Conservation (phyloP, 64 coral and sea anemone species). For the Stylophora pistillata region DNA sequence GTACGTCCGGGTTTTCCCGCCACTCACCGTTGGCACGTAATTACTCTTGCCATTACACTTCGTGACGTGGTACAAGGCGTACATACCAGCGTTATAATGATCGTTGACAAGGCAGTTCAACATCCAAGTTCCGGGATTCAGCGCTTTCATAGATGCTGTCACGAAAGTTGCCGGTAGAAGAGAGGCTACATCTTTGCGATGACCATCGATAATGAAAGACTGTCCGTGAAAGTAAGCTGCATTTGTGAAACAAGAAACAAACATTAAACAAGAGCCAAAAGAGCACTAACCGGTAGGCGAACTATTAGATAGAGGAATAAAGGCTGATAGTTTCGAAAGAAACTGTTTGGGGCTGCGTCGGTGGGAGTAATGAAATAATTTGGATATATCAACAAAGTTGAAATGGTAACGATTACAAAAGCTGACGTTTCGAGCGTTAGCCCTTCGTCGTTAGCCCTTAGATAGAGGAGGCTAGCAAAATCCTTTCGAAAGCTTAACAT, state of each 20-base stretch:
- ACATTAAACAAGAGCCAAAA: background rate
- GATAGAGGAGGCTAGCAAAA: too few species aligned
- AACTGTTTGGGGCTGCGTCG: too few species aligned
- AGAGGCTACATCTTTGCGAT: conserved; percentile 82
- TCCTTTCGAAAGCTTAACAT: too few species aligned
- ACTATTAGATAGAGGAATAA: too few species aligned
- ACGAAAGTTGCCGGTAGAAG: conserved; percentile 84
- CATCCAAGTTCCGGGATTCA: conserved; percentile 86
- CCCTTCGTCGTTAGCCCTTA: too few species aligned
- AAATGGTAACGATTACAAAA: too few species aligned
- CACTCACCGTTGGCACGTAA: background rate
- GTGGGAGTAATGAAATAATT: too few species aligned
- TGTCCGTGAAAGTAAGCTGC: conserved; percentile 91
- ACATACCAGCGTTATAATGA: conserved; percentile 88
- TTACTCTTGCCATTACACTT: conserved; percentile 51
- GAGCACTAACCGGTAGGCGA: too few species aligned
- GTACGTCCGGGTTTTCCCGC: conserved; percentile 74
- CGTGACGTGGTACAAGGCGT: conserved; percentile 75
- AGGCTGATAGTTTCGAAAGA: too few species aligned
- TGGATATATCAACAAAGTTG: too few species aligned
- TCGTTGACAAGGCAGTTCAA: conserved; percentile 87
- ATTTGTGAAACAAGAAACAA: background rate
- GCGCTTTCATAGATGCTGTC: conserved; percentile 82
- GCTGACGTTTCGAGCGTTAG: too few species aligned
- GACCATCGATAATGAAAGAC: conserved; percentile 67